Conservation (phyloP, 1,140 invertebrate genomes). For the Drosophila seguyi region DNA sequence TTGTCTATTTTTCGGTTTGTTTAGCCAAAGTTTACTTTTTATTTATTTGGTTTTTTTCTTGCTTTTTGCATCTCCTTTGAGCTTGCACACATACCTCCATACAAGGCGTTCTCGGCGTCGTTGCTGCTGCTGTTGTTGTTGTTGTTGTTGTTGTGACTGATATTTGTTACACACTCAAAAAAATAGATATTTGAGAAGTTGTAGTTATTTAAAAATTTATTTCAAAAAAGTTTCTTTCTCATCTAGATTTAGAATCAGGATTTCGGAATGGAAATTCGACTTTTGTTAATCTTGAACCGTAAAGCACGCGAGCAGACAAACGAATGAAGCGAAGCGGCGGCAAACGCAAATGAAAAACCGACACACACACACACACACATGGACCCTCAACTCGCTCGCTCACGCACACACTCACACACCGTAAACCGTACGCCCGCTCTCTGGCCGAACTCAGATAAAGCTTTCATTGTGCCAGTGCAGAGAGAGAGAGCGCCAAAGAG, state of each 20-base stretch:
- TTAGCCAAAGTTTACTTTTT: constrained; percentile 34
- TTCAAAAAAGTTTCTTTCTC: background rate
- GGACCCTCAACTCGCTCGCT: constrained; percentile 8
- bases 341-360: constrained; percentile 73
- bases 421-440: background rate
- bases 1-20: constrained; percentile 18
- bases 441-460: constrained; percentile 39
- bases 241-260: background rate
- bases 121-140: constrained; percentile 1
- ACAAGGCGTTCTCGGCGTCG: constrained; percentile 44
- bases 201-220: background rate
- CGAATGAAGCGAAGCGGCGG: constrained; percentile 80
- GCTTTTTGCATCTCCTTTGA: constrained; percentile 8
- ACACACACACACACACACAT: constrained; percentile 42
- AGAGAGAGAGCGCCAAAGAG: constrained; percentile 4
- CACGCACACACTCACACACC: constrained; percentile 1
- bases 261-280: constrained; percentile 16
- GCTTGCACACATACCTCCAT: constrained; percentile 49
- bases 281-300: constrained; percentile 67
- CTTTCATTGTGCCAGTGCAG: constrained; percentile 31
- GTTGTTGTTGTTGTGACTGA: no score
- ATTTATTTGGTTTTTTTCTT: constrained; percentile 19
- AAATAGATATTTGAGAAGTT: background rate
- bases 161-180: constrained; percentile 23
- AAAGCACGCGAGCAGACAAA: constrained; percentile 78